Evolutionary conservation across 2,113 vertebrate species (phyloP).

Genomic region (Asarcornis scutulata): DNA sequence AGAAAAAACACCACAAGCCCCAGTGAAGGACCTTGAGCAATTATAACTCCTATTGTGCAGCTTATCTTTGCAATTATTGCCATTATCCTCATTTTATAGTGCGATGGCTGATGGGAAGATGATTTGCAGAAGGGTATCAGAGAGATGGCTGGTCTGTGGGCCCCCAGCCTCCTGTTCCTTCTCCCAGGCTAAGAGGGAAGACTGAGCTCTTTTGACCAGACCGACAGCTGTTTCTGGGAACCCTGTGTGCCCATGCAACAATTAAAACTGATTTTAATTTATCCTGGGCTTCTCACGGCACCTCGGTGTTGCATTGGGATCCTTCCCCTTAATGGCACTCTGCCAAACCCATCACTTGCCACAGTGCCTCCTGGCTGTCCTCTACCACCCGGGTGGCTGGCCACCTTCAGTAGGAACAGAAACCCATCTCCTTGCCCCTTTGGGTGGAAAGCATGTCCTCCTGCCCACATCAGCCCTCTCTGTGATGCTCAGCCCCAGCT

Average conservation of each 20-base stretch:
- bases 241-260: not conserved
- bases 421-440: not conserved
- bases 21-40: not conserved
- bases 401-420: not conserved
- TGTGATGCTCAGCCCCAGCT: not conserved
- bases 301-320: not conserved
- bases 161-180: not conserved
- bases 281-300: not conserved
- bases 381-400: not conserved
- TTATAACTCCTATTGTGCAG: not conserved
- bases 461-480: accelerated
- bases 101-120: not conserved
- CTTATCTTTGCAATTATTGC: conserved; percentile 4
- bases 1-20: not conserved
- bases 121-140: not conserved
- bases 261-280: conserved; percentile 13
- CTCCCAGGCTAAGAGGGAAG: not conserved
- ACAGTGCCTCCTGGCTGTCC: not conserved
- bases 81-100: not conserved
- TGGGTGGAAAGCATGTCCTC: not conserved
- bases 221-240: not conserved
- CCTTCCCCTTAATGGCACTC: accelerated
- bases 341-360: not conserved
- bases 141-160: not conserved
- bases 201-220: not conserved